phyloP scores from a whole-genome alignment of 2,888 invertebrate species.

The Hydrotaea cyrtoneurina region DNA sequence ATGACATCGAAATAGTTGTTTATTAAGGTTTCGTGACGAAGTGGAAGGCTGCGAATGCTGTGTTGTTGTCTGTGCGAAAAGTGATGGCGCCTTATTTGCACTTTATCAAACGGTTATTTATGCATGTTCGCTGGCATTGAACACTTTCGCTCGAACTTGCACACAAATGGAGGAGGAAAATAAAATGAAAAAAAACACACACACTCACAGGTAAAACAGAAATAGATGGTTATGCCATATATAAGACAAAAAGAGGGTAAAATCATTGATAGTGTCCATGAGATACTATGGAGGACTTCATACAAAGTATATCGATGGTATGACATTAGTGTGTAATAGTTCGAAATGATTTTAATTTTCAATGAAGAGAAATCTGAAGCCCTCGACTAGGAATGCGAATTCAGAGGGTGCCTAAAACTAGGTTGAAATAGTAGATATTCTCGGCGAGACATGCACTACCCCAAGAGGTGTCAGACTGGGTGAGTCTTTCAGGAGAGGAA shows the following conservation, averaged over 20 bases:
- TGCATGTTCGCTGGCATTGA: conserved; percentile 57
- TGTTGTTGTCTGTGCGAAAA: conserved; percentile 28
- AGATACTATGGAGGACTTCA: conserved; percentile 27
- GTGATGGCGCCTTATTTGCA: conserved; percentile 55
- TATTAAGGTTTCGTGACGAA: conserved; percentile 26
- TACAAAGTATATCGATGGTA: conserved; percentile 7
- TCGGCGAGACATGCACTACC: no score
- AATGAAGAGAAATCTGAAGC: background rate
- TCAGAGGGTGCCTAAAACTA: no score
- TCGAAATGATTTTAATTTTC: background rate
- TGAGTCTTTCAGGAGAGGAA: no score
- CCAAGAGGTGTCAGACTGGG: no score
- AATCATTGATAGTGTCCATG: conserved; percentile 48
- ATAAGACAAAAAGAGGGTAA: background rate
- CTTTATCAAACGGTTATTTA: conserved; percentile 61
- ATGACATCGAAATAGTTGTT: conserved; percentile 52
- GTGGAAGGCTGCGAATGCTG: background rate
- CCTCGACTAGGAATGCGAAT: background rate
- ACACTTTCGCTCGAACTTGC: conserved; percentile 49
- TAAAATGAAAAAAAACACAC: conserved; percentile 20
- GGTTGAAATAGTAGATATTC: no score
- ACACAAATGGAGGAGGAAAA: conserved; percentile 34
- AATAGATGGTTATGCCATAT: conserved; percentile 54
- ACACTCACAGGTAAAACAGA: conserved; percentile 42
- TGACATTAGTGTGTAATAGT: conserved; percentile 33